Evolutionary conservation across 2,888 invertebrate species (phyloP).

Genomic region (Lasioglossum oenotherae): DNA sequence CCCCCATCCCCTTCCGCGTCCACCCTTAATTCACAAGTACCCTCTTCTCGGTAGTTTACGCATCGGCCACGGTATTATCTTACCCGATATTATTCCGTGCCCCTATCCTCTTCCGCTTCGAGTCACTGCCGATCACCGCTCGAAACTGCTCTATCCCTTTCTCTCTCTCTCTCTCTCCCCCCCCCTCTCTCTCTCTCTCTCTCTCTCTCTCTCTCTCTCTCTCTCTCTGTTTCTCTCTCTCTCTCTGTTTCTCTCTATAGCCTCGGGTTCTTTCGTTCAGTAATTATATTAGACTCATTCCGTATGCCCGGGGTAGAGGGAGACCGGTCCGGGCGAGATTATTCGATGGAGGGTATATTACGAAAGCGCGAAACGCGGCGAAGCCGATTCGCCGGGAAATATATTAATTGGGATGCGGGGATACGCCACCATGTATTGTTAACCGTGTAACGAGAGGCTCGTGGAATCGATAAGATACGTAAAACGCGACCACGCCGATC

Average conservation of each 20-base stretch:
- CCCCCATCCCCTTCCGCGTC: conserved; percentile 9
- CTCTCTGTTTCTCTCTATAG: neutral
- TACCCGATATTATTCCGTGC: conserved; percentile 66
- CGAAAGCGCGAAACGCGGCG: conserved; percentile 2
- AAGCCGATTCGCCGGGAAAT: conserved; percentile 3
- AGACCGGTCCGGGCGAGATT: neutral
- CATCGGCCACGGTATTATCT: conserved; percentile 62
- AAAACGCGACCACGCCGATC: neutral
- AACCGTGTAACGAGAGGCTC: conserved; percentile 4
- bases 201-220: neutral
- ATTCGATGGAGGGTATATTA: conserved; percentile 31
- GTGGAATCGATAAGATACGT: conserved; percentile 7
- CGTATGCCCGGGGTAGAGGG: neutral
- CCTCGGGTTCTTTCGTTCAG: conserved; percentile 12
- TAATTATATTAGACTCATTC: conserved; percentile 47
- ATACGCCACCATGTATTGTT: conserved; percentile 14
- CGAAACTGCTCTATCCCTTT: neutral
- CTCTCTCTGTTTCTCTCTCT: neutral
- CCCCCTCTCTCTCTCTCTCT: neutral
- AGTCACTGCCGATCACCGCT: conserved; percentile 37
- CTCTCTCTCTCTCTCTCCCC: neutral
- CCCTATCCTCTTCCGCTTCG: conserved; percentile 59
- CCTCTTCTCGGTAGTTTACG: conserved; percentile 64
- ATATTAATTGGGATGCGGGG: conserved; percentile 37
- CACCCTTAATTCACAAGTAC: conserved; percentile 67